Conservation (phyloP, 2,113 vertebrate species). For the Synodontis membranacea region DNA sequence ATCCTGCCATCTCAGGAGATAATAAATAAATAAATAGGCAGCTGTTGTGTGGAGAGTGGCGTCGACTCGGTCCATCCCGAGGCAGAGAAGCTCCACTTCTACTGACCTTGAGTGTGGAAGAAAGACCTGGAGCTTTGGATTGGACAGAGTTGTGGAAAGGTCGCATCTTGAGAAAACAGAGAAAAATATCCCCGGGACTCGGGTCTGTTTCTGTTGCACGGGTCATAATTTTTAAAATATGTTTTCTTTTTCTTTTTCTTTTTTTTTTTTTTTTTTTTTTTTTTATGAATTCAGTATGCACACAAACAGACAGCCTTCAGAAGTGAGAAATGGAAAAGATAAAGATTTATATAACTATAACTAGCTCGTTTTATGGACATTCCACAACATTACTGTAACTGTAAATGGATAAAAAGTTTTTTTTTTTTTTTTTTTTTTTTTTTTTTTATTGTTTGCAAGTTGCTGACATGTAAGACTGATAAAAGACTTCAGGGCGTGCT, state of each 20-base stretch:
- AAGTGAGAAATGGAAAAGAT: not conserved
- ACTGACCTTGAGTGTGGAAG: conserved; percentile 46
- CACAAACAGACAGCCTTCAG: not conserved
- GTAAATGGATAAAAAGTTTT: not conserved
- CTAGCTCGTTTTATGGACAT: not conserved
- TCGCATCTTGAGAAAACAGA: not conserved
- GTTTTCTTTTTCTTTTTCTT: conserved; percentile 2
- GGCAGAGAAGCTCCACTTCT: conserved; percentile 39
- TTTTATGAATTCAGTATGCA: not conserved
- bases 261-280: conserved; percentile 10
- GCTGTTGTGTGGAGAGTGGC: conserved; percentile 17
- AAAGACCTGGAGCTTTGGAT: conserved; percentile 38
- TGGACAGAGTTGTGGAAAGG: conserved; percentile 25
- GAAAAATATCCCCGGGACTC: conserved; percentile 30
- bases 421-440: too few relatives aligned
- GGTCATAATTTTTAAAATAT: conserved; percentile 24
- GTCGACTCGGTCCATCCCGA: conserved; percentile 26
- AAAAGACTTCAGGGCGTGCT: not conserved
- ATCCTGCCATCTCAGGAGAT: conserved; percentile 50
- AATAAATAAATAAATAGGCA: conserved; percentile 33
- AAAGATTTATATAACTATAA: too few relatives aligned
- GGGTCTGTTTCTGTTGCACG: conserved; percentile 3
- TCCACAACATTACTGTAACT: not conserved
- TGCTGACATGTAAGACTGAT: not conserved
- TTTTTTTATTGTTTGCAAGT: not conserved